Percentiles rank a stretch among this genome's conserved stretches.
phyloP scores from a whole-genome alignment of 1,140 invertebrate genomes.

The Zaprionus capensis region DNA sequence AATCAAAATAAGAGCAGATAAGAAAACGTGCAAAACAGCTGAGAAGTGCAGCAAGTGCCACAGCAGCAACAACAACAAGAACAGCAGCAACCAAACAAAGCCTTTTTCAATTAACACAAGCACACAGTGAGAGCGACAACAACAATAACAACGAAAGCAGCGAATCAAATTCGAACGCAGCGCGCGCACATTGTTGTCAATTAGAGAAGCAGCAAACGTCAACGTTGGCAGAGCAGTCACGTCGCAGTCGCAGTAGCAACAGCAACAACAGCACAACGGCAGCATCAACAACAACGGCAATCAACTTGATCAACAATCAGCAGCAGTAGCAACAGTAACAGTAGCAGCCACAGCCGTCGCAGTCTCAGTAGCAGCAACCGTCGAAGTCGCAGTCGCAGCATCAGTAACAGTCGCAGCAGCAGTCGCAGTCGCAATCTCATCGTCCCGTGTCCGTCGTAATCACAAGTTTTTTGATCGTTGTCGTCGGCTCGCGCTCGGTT shows the following conservation, averaged over 20 bases:
- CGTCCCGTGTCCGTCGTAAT: slow-evolving; percentile 73
- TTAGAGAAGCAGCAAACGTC: slow-evolving; percentile 49
- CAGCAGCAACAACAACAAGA: slow-evolving; percentile 14
- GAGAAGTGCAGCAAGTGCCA: slow-evolving; percentile 28
- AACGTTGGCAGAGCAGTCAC: slow-evolving; percentile 42
- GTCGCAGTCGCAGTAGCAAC: slow-evolving; percentile 37
- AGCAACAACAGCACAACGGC: slow-evolving; percentile 7
- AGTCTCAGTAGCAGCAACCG: slow-evolving; percentile 35
- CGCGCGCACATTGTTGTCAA: slow-evolving; percentile 45
- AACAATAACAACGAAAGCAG: slow-evolving; percentile 28
- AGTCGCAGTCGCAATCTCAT: slow-evolving; percentile 45
- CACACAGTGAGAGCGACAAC: not conserved
- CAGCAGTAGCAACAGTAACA: slow-evolving; percentile 51
- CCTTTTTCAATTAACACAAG: slow-evolving; percentile 20
- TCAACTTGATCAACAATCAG: slow-evolving; percentile 40
- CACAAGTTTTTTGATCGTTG: slow-evolving; percentile 53
- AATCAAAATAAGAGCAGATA: slow-evolving; percentile 50
- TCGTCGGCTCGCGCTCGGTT: slow-evolving; percentile 55
- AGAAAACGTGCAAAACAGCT: slow-evolving; percentile 74
- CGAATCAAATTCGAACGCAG: slow-evolving; percentile 25
- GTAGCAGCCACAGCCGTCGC: slow-evolving; percentile 47
- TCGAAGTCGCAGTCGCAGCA: slow-evolving; percentile 47
- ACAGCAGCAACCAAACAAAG: slow-evolving; percentile 5
- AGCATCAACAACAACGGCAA: slow-evolving; percentile 46
- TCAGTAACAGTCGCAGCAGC: slow-evolving; percentile 3